Percentiles rank a stretch among this genome's conserved stretches.
These are phyloP conservation scores for Kryphioiulus occultus DNA, from an alignment of 2,888 invertebrate species.

Conservation along the genomic window DNA sequence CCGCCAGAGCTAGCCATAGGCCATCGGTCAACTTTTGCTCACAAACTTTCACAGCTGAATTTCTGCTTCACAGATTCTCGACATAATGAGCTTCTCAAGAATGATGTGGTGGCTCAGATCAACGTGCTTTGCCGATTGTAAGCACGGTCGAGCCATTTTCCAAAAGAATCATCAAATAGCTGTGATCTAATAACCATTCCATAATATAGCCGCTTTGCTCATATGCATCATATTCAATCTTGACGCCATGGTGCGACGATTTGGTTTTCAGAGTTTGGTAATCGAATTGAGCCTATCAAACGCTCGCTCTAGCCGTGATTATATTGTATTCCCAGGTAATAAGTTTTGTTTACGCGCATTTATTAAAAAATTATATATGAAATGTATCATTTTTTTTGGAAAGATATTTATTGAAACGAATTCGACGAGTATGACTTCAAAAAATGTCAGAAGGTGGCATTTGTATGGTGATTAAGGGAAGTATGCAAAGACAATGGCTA, in stretches of 20 bases:
- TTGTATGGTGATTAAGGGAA: no score
- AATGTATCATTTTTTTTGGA: not conserved
- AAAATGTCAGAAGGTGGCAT: no score
- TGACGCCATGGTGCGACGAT: not conserved
- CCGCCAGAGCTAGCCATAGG: no score
- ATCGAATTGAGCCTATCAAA: not conserved
- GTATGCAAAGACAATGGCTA: no score
- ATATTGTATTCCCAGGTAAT: not conserved
- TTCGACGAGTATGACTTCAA: no score
- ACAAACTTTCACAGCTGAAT: not conserved
- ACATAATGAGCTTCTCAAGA: no score
- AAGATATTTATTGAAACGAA: no score
- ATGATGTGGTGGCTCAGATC: not conserved
- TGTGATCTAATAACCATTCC: not conserved
- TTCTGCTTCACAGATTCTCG: not conserved
- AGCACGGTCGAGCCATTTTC: no score
- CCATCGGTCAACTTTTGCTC: not conserved
- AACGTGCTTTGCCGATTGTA: not conserved
- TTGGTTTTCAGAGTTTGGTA: no score
- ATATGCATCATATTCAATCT: not conserved
- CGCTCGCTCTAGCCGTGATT: not conserved
- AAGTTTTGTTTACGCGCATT: slow-evolving; percentile 32
- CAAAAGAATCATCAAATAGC: not conserved
- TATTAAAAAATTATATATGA: not conserved
- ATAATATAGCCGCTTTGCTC: not conserved